Base-by-base conservation (phyloP, 1,140 invertebrate genomes). In the Drosophila sp. region DNA sequence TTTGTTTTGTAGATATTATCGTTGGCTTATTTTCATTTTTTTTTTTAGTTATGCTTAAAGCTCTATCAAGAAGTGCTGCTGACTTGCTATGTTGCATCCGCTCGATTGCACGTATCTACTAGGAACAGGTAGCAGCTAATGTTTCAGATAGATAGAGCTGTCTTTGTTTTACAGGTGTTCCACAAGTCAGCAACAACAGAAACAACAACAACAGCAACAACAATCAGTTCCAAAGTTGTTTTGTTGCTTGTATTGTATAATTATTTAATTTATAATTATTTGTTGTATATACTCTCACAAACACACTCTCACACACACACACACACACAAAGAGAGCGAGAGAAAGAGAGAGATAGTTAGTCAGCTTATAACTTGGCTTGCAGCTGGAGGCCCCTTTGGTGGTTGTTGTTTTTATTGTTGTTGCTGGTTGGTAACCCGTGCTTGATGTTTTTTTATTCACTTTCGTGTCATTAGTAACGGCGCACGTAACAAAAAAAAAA, bases 261-360 rank as follows among this genome's bases (percentile, higher is more conserved):
- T 89, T 87, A 89, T 87, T 87, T 84, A 87, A 87, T 87, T 87
- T 87, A 89, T 80, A 90, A 87, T 89, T 87, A 80, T 78, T 75
- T 72, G 54, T 44, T 64, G 54, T 56, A 40, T 47, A 38, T 57
- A 58, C 73, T 66, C 60, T 41, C 44, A 47, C 38, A 60, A 56
- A 72, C 63, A 25, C 66, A 55, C 54, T 65, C 23, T 60, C 40
- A 70, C 66, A 70, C 3, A 60, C 29, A 60, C 17, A 67, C 60
- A 65, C 44, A 33, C 2, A 7, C 4, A 38, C 30, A 69, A 61
- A 77, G 44, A 17, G 27, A 7, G 44, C 23, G 62, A 75, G 8
- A 27, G 23, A 62, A 50, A 72, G 10, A 67, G 50, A 70, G 62
- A 7, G 23, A 40, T 38, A 72, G 27, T 50, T 7, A 72, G 65